Conservation (phyloP, 2,888 invertebrate species). For the Eupithecia dodoneata region DNA sequence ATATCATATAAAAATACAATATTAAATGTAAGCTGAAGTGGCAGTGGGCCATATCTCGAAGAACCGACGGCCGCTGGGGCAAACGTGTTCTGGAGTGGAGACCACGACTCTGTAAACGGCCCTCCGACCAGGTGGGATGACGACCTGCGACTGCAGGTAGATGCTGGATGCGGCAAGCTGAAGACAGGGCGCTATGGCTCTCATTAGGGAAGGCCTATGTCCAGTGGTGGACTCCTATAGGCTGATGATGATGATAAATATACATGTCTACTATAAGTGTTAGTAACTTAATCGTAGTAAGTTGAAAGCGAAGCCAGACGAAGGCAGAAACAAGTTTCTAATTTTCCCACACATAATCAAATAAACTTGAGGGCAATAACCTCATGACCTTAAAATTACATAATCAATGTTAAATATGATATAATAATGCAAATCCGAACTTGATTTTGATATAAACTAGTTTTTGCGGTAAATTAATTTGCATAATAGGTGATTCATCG, state of each 20-base stretch:
- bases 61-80: no score
- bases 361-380: conserved; percentile 28
- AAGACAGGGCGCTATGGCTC: no score
- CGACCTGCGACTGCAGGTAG: no score
- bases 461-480: conserved; percentile 11
- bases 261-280: not conserved
- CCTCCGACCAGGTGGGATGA: no score
- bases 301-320: conserved; percentile 1
- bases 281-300: not conserved
- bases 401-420: conserved; percentile 18
- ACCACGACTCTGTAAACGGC: no score
- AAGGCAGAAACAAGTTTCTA: conserved; percentile 8
- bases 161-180: no score
- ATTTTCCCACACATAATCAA: conserved; percentile 4
- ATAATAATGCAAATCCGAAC: conserved; percentile 31
- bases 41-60: no score
- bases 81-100: no score
- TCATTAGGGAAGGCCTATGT: no score
- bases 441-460: conserved; percentile 31
- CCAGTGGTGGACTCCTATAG: no score
- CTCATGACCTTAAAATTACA: conserved; percentile 33
- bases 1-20: no score
- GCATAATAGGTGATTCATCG: not conserved
- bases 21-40: no score
- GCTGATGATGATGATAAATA: not conserved